Evolutionary conservation across 2,888 invertebrate species (phyloP).

Genomic region (Campoplex nolae): DNA sequence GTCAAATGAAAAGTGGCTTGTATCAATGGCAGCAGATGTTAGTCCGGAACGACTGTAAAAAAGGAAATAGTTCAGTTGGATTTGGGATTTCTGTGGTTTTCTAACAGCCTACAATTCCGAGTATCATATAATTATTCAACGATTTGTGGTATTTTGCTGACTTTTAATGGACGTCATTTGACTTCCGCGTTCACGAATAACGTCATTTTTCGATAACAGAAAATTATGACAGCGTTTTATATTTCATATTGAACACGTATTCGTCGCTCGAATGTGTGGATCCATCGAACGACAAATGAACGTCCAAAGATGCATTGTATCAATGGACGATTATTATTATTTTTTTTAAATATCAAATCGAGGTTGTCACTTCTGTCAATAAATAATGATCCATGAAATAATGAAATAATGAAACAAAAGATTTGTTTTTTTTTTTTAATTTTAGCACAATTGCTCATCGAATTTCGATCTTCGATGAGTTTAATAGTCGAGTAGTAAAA

Average conservation of each 20-base stretch:
- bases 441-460: neutral
- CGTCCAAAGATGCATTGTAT: neutral
- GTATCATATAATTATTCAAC: conserved; percentile 43
- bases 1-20: conserved; percentile 1
- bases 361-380: neutral
- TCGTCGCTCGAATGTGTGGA: neutral
- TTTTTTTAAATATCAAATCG: neutral
- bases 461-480: conserved; percentile 1
- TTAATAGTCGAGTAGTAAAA: conserved; percentile 36
- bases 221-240: neutral
- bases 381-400: neutral
- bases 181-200: neutral
- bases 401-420: neutral
- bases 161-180: conserved; percentile 12
- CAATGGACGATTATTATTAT: neutral
- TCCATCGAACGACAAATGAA: neutral
- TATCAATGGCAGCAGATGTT: conserved; percentile 44
- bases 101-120: conserved; percentile 30
- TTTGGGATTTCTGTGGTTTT: conserved; percentile 56
- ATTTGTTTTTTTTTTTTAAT: neutral
- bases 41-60: conserved; percentile 2
- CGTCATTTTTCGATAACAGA: neutral
- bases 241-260: too few species aligned
- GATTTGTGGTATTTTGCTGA: conserved; percentile 44
- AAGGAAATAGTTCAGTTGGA: conserved; percentile 27